Evolutionary conservation across 2,113 vertebrate genomes (phyloP).

Genomic region (Trogon melanurus): DNA sequence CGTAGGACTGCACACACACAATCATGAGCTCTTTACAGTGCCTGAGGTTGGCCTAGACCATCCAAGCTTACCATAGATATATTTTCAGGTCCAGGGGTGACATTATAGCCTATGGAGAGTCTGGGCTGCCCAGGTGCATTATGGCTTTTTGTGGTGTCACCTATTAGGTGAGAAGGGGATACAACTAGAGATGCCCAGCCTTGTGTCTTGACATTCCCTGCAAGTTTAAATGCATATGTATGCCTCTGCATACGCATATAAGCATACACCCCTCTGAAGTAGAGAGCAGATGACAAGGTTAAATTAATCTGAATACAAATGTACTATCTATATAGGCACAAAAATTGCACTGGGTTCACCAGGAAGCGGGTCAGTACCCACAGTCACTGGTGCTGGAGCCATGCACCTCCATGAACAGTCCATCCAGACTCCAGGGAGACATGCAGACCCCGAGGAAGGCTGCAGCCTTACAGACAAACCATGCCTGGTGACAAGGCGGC

Average conservation of each 20-base stretch:
- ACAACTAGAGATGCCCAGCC: background rate
- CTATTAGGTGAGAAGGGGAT: background rate
- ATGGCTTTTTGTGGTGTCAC: background rate
- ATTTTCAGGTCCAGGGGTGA: background rate
- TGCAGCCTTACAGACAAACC: background rate
- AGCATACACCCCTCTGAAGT: background rate
- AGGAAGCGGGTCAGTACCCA: background rate
- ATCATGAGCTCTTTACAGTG: rapidly evolving
- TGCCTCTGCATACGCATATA: background rate
- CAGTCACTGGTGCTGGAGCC: rapidly evolving
- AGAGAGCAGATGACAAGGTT: background rate
- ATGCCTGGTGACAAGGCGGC: background rate
- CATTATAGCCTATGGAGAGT: background rate
- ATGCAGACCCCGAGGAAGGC: background rate
- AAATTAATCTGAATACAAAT: background rate
- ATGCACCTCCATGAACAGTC: too few species aligned
- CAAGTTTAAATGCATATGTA: background rate
- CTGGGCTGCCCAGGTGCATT: background rate
- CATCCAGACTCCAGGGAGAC: background rate
- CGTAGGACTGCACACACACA: rapidly evolving
- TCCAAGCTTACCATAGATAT: background rate
- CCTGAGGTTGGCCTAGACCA: background rate
- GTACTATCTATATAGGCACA: background rate
- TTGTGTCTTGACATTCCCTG: background rate
- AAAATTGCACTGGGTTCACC: background rate